Base-by-base conservation (phyloP, 2,113 vertebrate species). In the Dolichotis patagonum region DNA sequence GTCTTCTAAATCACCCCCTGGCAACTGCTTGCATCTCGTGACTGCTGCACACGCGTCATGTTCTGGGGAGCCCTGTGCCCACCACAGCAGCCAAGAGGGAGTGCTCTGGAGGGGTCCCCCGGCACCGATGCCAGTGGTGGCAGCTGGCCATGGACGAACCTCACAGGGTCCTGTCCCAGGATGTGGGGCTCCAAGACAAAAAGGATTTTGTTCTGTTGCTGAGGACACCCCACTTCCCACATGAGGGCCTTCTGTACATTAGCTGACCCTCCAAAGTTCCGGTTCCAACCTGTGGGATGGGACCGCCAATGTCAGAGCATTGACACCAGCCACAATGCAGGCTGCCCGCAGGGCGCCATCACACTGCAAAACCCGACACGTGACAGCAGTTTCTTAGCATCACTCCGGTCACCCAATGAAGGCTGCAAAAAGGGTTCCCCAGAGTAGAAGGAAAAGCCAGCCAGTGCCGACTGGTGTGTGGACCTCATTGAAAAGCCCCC, bases 41-140 rank as follows among this genome's bases (percentile, higher is more conserved):
- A 28, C 2, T 8, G 54, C 56, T 49, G 60, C 38, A 20, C 0
- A 0, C n/a, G 35, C 41, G 38, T 17, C 35, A 62, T 0, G 30
- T 22, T 62, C 14, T 43, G 58, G 35, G 69, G 83, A 54, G 16
- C 30, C 16, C 77, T 35, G 10, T 38, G 56, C 81, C 54, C 49
- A n/a, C 67, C 69, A 60, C 77, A 41, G 46, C 56, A 75, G 54
- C 41, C 83, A 30, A 67, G 14, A 81, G 46, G 26, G 30, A 22
- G 32, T 12, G 14, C 6, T 7, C 22, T 0, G 6, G 83, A 73
- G 7, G 1, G 4, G 2, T 14, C 5, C 30, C 11, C 0, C 32
- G 38, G 30, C 62, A 16, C 43, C 7, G 20, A 16, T 0, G 0
- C 78, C 10, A 10, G 56, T 1, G 12, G 71, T 11, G 1, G 67